Evolutionary conservation across 2,797 vertebrate species (phyloP).

Genomic region (Xyrichtys novacula): DNA sequence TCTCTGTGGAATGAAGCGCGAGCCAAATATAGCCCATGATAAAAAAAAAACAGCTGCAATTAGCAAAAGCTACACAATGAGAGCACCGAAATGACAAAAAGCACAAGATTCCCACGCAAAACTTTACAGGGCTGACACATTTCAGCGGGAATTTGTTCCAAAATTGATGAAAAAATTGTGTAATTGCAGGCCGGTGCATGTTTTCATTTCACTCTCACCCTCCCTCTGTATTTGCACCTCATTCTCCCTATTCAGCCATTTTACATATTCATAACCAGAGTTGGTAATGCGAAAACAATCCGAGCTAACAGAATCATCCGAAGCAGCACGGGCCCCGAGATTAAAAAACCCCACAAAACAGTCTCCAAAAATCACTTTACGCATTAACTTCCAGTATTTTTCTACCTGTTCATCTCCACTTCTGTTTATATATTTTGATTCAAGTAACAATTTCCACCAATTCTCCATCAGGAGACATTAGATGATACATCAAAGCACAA

Average conservation of each 20-base stretch:
- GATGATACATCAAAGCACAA: slow-evolving; percentile 48
- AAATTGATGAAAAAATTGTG: slow-evolving; percentile 32
- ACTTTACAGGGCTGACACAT: slow-evolving; percentile 52
- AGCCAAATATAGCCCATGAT: slow-evolving; percentile 54
- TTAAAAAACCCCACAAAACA: slow-evolving; percentile 36
- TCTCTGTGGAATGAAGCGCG: slow-evolving; percentile 40
- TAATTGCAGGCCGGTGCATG: slow-evolving; percentile 45
- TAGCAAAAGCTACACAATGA: slow-evolving; percentile 66
- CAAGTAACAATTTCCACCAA: slow-evolving; percentile 31
- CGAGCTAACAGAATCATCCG: slow-evolving; percentile 71
- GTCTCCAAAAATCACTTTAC: slow-evolving; percentile 20
- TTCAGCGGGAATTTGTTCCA: slow-evolving; percentile 18
- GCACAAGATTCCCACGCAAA: slow-evolving; percentile 41
- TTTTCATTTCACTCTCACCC: slow-evolving; percentile 65
- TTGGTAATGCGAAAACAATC: slow-evolving; percentile 86
- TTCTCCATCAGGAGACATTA: slow-evolving; percentile 40
- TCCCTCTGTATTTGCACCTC: slow-evolving; percentile 77
- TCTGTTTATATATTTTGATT: slow-evolving; percentile 51
- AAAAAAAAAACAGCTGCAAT: slow-evolving; percentile 78
- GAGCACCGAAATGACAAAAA: slow-evolving; percentile 38
- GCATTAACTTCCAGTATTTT: slow-evolving; percentile 26
- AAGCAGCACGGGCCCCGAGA: slow-evolving; percentile 43
- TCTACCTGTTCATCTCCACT: slow-evolving; percentile 22
- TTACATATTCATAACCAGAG: slow-evolving; percentile 88
- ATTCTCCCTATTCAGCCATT: slow-evolving; percentile 83